Conservation (phyloP, 2,797 vertebrate species). For the Syngnathus rostellatus region DNA sequence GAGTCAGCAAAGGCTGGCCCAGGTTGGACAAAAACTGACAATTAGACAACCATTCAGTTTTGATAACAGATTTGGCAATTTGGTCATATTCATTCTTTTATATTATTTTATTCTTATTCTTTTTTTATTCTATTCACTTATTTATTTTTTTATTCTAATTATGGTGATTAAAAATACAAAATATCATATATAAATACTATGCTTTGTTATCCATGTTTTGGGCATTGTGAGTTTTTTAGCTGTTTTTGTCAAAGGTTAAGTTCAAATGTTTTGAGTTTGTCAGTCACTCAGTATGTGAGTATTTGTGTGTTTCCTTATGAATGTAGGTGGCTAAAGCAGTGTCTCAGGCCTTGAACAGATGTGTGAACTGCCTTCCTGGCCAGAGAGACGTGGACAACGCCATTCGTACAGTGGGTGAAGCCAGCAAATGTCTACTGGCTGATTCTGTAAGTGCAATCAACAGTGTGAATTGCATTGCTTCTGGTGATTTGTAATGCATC, state of each 20-base stretch:
- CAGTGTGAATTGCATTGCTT: neutral
- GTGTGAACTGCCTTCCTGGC: conserved; percentile 90
- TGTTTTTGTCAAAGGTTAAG: neutral
- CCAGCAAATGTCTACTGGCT: conserved; percentile 86
- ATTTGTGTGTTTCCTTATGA: conserved; percentile 27
- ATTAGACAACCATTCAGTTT: neutral
- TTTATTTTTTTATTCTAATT: no score
- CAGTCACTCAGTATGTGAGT: neutral
- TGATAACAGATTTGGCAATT: neutral
- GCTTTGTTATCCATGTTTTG: neutral
- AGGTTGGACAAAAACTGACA: conserved; percentile 70
- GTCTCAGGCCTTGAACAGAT: conserved; percentile 88
- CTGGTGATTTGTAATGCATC: neutral
- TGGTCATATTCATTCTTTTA: neutral
- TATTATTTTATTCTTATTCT: no score
- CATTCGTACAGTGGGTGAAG: conserved; percentile 85
- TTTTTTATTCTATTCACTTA: no score
- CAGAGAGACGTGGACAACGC: conserved; percentile 94
- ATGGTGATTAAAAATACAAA: neutral
- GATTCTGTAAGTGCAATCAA: conserved; percentile 72
- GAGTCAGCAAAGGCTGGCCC: conserved; percentile 89
- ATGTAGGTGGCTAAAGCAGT: conserved; percentile 91
- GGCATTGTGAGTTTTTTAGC: neutral
- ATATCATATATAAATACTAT: neutral
- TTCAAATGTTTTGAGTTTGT: neutral